These are phyloP conservation scores for Acrobasis consociella DNA, from an alignment of 2,888 invertebrate species.

Conservation along the genomic window DNA sequence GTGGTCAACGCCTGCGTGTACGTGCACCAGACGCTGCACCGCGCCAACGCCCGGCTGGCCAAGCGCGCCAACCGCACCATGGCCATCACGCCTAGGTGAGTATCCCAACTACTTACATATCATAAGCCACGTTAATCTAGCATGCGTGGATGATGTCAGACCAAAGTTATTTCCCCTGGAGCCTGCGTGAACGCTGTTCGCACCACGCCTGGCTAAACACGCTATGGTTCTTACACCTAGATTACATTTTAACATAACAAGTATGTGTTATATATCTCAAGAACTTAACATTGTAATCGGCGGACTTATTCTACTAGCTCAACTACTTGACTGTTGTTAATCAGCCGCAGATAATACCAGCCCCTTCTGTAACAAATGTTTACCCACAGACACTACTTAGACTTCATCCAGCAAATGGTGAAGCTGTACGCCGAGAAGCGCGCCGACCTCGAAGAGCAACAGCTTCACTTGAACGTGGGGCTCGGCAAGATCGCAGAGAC, in stretches of 20 bases:
- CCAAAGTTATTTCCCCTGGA: no score
- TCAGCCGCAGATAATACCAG: neutral
- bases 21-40: constrained; percentile 98
- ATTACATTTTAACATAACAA: no score
- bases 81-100: constrained; percentile 95
- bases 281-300: no score
- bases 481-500: constrained; percentile 99
- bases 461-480: constrained; percentile 98
- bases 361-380: neutral
- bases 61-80: constrained; percentile 97
- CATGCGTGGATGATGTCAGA: no score
- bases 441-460: constrained; percentile 98
- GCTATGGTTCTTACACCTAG: no score
- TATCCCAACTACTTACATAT: neutral
- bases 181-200: no score
- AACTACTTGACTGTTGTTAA: no score
- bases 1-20: constrained; percentile 99
- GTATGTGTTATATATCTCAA: no score
- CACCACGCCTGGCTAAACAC: no score
- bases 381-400: constrained; percentile 91
- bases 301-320: no score
- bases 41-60: constrained; percentile 94
- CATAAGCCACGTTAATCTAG: no score
- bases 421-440: constrained; percentile 98
- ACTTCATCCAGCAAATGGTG: constrained; percentile 99